phyloP scores from a whole-genome alignment of 2,888 invertebrate genomes.

The Pachycephus smyrnensis region DNA sequence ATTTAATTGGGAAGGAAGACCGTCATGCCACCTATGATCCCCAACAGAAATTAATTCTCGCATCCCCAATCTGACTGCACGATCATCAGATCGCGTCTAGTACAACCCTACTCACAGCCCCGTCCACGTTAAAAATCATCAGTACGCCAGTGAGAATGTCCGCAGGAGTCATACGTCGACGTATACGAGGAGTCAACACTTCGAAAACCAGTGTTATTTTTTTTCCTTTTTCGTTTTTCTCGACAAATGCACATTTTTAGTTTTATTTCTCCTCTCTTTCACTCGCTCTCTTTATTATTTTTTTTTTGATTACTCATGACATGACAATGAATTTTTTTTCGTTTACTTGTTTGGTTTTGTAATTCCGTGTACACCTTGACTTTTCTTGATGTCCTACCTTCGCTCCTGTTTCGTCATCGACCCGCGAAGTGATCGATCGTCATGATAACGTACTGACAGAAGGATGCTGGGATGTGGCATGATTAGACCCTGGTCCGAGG shows the following conservation, averaged over 20 bases:
- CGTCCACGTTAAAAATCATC: background rate
- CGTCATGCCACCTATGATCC: slow-evolving; percentile 51
- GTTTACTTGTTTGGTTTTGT: no score
- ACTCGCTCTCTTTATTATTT: no score
- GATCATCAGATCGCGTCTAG: background rate
- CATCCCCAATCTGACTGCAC: background rate
- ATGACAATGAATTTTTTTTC: no score
- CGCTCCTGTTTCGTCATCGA: no score
- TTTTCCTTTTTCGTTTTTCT: background rate
- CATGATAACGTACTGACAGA: background rate
- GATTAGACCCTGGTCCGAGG: slow-evolving; percentile 58
- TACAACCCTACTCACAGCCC: no score
- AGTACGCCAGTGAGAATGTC: background rate
- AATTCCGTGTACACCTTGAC: no score
- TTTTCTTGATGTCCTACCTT: no score
- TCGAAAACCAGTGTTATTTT: background rate
- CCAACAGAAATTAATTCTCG: no score
- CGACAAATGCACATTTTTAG: no score
- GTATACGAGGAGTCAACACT: background rate
- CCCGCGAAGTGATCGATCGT: no score
- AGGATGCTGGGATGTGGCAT: slow-evolving; percentile 52
- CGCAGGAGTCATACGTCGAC: background rate
- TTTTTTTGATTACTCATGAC: no score
- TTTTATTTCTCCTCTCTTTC: background rate
- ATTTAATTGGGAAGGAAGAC: slow-evolving; percentile 72